Base-by-base conservation (phyloP, 2,888 invertebrate species). In the Neoitamus cyanurus region DNA sequence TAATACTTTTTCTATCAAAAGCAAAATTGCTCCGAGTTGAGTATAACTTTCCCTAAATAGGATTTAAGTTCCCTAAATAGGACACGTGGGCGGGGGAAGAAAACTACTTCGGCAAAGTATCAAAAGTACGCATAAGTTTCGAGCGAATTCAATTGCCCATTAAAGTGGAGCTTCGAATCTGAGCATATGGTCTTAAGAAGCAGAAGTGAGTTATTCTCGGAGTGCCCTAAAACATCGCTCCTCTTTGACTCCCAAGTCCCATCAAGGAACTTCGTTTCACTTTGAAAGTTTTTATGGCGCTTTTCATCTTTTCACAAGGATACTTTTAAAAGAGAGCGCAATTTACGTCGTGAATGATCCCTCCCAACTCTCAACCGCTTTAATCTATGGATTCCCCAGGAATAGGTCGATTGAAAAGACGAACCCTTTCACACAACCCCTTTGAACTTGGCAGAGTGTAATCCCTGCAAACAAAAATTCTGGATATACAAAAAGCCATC, bases 101-200 rank as follows among this genome's bases (percentile, higher is more conserved):
- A 58, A 58, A 58, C 58, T 58, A 58, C 58, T 58, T 58, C 2
- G 58, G 9, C 20, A 58, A 58, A 58, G 58, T 58, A 58, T 58
- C 58, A 58, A 58, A 58, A 58, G 58, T 58, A 58, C 58, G 58
- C 58, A 58, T 58, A 58, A 58, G 58, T 58, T 58, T 58, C 20
- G 58, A 58, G 9, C 58, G 58, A 58, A 58, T 58, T 58, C 58
- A 58, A 58, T 58, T 58, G 58, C 58, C 58, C 58, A 58, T 58
- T 58, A 58, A 58, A 58, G 20, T 58, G 25, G 25, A 58, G 25
- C 58, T 58, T 58, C 58, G 25, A 25, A 58, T 58, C 25, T 58
- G 58, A 58, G 58, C 58, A 58, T 58, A 58, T 58, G 58, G 20
- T 58, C 58, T 25, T 58, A 58, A 25, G 58, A 58, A 58, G 25